Evolutionary conservation across 2,888 invertebrate genomes (phyloP), one percentile per base, ranked within the genome.

Genomic region (Dexiosoma caninum): DNA sequence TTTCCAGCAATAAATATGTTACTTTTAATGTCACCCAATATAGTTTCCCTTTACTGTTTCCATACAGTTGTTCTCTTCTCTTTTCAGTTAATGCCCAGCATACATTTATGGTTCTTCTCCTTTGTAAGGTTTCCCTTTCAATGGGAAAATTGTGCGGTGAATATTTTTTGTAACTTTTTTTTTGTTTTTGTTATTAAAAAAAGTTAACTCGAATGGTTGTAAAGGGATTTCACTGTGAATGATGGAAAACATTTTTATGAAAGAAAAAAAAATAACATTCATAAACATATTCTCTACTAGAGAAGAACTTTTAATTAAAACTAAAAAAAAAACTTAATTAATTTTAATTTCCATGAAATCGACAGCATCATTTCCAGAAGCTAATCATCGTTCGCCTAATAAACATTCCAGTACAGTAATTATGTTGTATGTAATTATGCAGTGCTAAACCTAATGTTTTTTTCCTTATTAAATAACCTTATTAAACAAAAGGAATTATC

Each of bases 1-100:
- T 82, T 78, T 16, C 35, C 69, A 60, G 70, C 55, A 75, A 32
- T 37, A 66, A 81, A 75, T 78, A 78, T 82, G 81, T 78, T 75
- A 71, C 78, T 59, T 59, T 78, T 75, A 71, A 78, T 75, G 66
- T 71, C 55, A 60, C 69, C 67, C 78, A 37, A 49, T 55, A 60
- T 42, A 71, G 0, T 64, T 35, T n/a, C n/a, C 14, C 40, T 49
- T 30, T 40, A 30, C 9, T 53, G 9, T 6, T 27, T 32, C 32
- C 23, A 44, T 62, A 9, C 7, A 19, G 21, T 55, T 64, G 12
- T 57, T 8, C 9, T 32, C 57, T 55, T 35, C 44, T n/a, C n/a
- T n/a, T n/a, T n/a, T n/a, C n/a, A n/a, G n/a, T n/a, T 12, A 69
- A 55, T 30, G 57, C 21, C 23, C 53, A 30, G 19, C 66, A 19